These are phyloP conservation scores for Aptenodytes forsteri DNA, from an alignment of 2,113 vertebrate species.

Conservation along the genomic window DNA sequence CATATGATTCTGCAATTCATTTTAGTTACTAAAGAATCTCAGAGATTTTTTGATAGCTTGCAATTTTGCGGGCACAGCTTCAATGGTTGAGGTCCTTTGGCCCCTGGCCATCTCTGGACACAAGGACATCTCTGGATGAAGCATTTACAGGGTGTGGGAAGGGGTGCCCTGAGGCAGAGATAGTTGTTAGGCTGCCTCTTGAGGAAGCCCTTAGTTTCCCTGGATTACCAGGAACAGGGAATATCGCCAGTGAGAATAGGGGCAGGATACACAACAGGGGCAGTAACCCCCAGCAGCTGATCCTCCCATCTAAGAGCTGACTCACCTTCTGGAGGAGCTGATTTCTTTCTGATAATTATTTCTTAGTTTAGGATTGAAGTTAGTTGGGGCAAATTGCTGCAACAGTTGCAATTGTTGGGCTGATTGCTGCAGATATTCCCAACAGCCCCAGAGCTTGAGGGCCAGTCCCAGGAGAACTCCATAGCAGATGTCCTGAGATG, in stretches of 20 bases:
- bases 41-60: neutral
- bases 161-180: neutral
- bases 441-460: neutral
- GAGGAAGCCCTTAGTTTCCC: neutral
- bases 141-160: fast-evolving
- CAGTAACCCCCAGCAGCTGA: neutral
- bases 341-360: neutral
- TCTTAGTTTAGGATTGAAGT: neutral
- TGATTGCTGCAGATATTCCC: neutral
- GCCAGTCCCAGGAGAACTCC: neutral
- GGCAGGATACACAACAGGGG: fast-evolving
- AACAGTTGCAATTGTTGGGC: neutral
- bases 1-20: neutral
- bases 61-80: neutral
- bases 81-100: neutral
- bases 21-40: neutral
- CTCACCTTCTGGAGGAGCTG: neutral
- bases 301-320: neutral
- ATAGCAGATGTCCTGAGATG: neutral
- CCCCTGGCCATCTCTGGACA: neutral
- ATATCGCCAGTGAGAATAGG: neutral
- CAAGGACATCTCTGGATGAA: neutral
- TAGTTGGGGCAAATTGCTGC: neutral
- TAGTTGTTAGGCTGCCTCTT: neutral
- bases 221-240: neutral